Percentiles rank a stretch among this genome's conserved stretches.
phyloP scores from a whole-genome alignment of 2,113 vertebrate species.

The Dunckerocampus dactyliophorus region DNA sequence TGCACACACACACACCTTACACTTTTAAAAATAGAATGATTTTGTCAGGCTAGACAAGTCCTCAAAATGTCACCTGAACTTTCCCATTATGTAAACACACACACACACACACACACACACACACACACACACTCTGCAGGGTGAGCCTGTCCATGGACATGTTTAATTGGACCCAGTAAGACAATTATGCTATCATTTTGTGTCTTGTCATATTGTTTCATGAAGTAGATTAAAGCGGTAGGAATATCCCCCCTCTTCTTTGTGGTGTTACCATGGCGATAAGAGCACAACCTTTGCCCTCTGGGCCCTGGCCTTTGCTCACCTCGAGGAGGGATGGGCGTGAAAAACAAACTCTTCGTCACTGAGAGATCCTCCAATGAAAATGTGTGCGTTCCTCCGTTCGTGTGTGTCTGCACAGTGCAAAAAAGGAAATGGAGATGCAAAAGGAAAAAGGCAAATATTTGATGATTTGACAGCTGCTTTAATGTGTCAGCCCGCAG shows the following conservation, averaged over 20 bases:
- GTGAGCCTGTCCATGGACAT: no score
- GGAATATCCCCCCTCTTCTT: slow-evolving; percentile 39
- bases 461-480: slow-evolving; percentile 61
- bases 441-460: slow-evolving; percentile 55
- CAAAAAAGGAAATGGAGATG: no score
- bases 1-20: no score
- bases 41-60: no score
- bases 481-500: slow-evolving; percentile 47
- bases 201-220: slow-evolving; percentile 1
- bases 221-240: slow-evolving; percentile 15
- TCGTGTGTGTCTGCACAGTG: slow-evolving; percentile 9
- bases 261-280: slow-evolving; percentile 53
- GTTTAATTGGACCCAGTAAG: no score
- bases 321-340: slow-evolving; percentile 38
- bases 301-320: slow-evolving; percentile 48
- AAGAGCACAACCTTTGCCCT: slow-evolving; percentile 57
- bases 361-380: slow-evolving; percentile 23
- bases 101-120: no score
- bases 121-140: no score
- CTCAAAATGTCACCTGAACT: no score
- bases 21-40: no score
- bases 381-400: slow-evolving; percentile 45
- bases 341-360: slow-evolving; percentile 17
- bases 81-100: no score
- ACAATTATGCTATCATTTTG: no score